Conservation (phyloP, 2,113 vertebrate genomes). For the Ptilonorhynchus violaceus region DNA sequence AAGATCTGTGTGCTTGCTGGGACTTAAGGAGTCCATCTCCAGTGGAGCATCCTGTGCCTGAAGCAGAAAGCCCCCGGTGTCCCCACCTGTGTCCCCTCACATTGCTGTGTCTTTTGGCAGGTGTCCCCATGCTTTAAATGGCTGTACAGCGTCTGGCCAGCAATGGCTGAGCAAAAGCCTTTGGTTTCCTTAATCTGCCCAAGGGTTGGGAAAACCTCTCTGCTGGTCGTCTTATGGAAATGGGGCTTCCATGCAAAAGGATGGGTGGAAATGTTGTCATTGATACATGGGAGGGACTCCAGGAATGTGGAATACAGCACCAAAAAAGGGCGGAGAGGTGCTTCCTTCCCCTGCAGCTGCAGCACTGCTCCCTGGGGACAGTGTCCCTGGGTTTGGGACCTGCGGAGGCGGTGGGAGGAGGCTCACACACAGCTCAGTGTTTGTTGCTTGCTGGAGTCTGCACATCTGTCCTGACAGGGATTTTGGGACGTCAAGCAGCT, state of each 20-base stretch:
- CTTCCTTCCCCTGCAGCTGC: neutral
- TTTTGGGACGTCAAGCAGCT: neutral
- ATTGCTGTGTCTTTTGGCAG: neutral
- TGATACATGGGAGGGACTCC: neutral
- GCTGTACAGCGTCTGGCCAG: neutral
- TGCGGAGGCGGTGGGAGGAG: neutral
- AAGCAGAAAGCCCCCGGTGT: neutral
- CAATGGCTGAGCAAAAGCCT: neutral
- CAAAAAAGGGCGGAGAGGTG: neutral
- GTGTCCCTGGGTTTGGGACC: neutral
- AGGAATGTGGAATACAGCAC: neutral
- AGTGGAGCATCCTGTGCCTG: neutral
- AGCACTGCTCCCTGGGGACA: neutral
- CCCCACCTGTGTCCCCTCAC: neutral
- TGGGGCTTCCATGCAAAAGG: neutral
- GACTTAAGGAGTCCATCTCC: neutral
- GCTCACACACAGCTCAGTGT: neutral
- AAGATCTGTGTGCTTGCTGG: neutral
- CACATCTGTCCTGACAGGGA: neutral
- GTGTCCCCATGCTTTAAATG: neutral
- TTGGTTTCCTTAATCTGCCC: neutral
- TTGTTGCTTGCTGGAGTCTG: neutral
- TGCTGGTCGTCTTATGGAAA: neutral
- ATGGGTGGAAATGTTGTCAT: neutral
- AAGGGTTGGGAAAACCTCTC: rapidly evolving